Evolutionary conservation across 2,113 vertebrate species (phyloP), one percentile per base, ranked within the genome.

Genomic region (Rhinichthys klamathensis): DNA sequence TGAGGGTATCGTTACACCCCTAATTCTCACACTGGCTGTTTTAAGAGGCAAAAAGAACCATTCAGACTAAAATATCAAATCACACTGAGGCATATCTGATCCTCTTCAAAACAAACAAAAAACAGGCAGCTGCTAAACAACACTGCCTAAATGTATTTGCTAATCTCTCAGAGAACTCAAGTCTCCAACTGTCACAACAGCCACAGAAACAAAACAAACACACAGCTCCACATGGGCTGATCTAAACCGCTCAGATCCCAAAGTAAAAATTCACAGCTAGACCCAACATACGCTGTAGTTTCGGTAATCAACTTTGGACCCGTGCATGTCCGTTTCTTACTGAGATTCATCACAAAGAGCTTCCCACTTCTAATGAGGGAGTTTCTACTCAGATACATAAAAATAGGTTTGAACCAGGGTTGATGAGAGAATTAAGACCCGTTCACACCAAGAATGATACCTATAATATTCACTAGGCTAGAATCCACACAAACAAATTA

Each of bases 141-240:
- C 56, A n/a, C 80, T 80, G 84, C 67, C 27, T 85, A 83, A 84
- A 88, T 65, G 61, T 32, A 82, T 65, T 78, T 67, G 72, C 58
- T 81, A 86, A 88, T 83, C 84, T 88, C 81, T 27, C 75, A 85
- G 63, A 41, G 30, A 32, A 46, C 73, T 63, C 73, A 65, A 77
- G 58, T 51, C 80, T 83, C 87, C 80, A 54, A 86, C 84, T 80
- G 84, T 80, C 81, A 86, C 67, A 87, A 73, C 80, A 85, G 56
- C 79, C 82, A 85, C 74, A 85, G 54, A 75, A 74, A 82, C 35
- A 44, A 75, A 74, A 75, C 70, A 79, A 79, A 79, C 56, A 63
- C 82, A 51, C 12, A 0, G 38, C 74, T 77, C 76, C 35, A 44
- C 61, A 88, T 32, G 80, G 85, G 80, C 80, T 84, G 84, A 80